Conservation (phyloP, 2,113 vertebrate species). For the Caracal caracal region DNA sequence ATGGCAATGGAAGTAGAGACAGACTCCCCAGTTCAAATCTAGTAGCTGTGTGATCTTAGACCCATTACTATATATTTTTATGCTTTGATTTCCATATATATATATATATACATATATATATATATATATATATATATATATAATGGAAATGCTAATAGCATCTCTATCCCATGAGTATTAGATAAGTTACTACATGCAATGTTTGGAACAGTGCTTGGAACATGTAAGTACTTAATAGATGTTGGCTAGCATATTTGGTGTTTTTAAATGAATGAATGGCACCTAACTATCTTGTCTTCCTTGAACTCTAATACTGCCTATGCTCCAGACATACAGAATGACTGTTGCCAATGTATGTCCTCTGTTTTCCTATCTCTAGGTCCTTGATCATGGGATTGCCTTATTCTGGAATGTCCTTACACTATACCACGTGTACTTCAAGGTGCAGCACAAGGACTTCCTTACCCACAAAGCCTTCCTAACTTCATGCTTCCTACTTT, state of each 20-base stretch:
- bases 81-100: constrained; percentile 39
- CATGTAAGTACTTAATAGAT: constrained; percentile 45
- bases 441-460: background rate
- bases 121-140: background rate
- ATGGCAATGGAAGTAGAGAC: background rate
- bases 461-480: background rate
- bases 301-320: background rate
- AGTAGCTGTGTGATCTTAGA: background rate
- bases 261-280: background rate
- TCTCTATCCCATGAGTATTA: background rate
- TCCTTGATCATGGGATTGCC: constrained; percentile 8
- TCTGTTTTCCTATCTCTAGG: constrained; percentile 1
- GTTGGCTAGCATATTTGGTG: constrained; percentile 22
- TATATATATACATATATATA: constrained; percentile 43
- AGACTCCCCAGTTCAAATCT: background rate
- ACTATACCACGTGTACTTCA: constrained; percentile 17
- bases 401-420: constrained; percentile 36
- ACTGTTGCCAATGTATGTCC: background rate
- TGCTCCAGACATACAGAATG: background rate
- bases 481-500: background rate
- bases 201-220: constrained; percentile 14
- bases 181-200: background rate
- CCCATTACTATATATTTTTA: constrained; percentile 15
- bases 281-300: background rate
- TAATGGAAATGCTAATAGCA: background rate